Evolutionary conservation across 92 coral and sea anemone genomes (phyloP).

Genomic region (Palythoa heliodiscus): DNA sequence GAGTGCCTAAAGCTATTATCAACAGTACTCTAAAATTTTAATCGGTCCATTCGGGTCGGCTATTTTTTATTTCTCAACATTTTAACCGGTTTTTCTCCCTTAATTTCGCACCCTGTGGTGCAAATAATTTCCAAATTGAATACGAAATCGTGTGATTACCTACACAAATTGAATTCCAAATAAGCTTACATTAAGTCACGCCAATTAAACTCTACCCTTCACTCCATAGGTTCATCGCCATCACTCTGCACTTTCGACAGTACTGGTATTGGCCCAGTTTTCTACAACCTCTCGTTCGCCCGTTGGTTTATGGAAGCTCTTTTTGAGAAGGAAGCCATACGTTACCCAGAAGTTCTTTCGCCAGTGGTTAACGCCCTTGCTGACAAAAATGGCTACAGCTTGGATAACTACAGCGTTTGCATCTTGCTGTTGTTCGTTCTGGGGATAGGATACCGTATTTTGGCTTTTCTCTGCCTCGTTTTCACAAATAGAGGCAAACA

Average conservation of each 20-base stretch:
- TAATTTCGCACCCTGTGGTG: too few relatives aligned
- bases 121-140: too few relatives aligned
- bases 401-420: conserved; percentile 69
- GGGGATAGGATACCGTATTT: conserved; percentile 63
- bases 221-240: conserved; percentile 69
- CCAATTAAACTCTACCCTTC: background rate
- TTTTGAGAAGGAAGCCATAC: conserved; percentile 85
- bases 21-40: too few relatives aligned
- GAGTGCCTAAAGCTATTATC: too few relatives aligned
- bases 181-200: too few relatives aligned
- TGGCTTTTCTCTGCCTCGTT: conserved; percentile 78
- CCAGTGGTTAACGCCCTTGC: conserved; percentile 52
- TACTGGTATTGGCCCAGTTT: conserved; percentile 61
- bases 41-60: too few relatives aligned
- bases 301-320: conserved; percentile 91
- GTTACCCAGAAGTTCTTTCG: conserved; percentile 68
- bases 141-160: too few relatives aligned
- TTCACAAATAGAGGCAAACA: conserved; percentile 88
- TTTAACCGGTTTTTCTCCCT: too few relatives aligned
- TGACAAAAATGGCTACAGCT: conserved; percentile 70
- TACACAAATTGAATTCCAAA: too few relatives aligned
- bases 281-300: conserved; percentile 80
- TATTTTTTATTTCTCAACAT: too few relatives aligned
- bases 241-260: conserved; percentile 73
- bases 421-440: conserved; percentile 64